Conservation (phyloP, 2,113 vertebrate genomes). For the Illadopsis cleaveri region DNA sequence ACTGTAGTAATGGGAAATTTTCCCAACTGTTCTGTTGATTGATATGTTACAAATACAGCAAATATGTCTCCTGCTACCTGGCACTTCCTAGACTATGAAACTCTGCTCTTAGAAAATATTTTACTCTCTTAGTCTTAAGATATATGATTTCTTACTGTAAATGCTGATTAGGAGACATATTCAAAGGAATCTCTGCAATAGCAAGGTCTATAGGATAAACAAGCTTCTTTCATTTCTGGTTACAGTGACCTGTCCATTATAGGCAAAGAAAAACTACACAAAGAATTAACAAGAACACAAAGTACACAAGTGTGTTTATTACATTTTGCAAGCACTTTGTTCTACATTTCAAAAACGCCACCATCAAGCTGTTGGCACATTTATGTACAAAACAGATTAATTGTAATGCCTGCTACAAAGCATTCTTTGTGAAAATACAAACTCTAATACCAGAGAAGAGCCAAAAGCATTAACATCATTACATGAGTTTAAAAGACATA, state of each 20-base stretch:
- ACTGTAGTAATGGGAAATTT: background rate
- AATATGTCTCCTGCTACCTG: background rate
- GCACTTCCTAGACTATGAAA: background rate
- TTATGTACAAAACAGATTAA: slow-evolving; percentile 99
- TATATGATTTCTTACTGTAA: background rate
- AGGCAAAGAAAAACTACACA: slow-evolving; percentile 6
- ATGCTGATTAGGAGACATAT: background rate
- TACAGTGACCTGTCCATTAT: background rate
- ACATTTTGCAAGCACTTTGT: slow-evolving; percentile 99
- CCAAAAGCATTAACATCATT: slow-evolving; percentile 87
- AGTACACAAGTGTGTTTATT: slow-evolving; percentile 98
- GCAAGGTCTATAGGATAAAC: background rate
- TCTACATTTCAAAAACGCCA: slow-evolving; percentile 99
- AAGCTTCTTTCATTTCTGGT: background rate
- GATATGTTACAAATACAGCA: background rate
- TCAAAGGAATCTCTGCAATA: background rate
- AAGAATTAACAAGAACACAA: slow-evolving; percentile 83
- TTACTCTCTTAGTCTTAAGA: background rate
- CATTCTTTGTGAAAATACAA: slow-evolving; percentile 98
- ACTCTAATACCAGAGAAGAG: slow-evolving; percentile 92
- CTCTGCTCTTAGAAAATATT: background rate
- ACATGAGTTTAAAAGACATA: slow-evolving; percentile 89
- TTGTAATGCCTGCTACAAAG: slow-evolving; percentile 95
- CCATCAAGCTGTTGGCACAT: slow-evolving; percentile 99
- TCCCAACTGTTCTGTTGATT: background rate